Conservation (phyloP, 2,113 vertebrate species). For the Pseudorasbora parva region DNA sequence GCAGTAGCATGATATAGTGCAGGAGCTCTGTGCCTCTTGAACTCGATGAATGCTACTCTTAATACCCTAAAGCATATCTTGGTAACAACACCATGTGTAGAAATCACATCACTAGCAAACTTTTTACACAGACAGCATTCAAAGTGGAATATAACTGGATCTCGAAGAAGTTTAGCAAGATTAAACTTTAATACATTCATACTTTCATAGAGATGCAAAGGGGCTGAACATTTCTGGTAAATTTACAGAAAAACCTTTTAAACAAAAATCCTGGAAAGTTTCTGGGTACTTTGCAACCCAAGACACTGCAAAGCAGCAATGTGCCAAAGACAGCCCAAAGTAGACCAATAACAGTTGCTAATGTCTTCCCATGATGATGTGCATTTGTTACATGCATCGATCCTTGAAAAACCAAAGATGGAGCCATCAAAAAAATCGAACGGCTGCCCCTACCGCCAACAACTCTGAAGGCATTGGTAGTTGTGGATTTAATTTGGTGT, state of each 20-base stretch:
- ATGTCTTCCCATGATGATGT: not conserved
- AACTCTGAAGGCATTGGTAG: constrained; percentile 7
- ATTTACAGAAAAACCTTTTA: no score
- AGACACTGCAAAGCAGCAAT: no score
- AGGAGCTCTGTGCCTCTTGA: not conserved
- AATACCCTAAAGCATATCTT: no score
- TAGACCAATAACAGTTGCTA: not conserved
- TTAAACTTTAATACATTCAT: not conserved
- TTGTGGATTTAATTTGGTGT: constrained; percentile 38
- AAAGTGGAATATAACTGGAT: not conserved
- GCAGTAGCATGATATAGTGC: not conserved
- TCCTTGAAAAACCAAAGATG: not conserved
- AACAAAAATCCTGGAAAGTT: no score
- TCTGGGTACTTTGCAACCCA: no score
- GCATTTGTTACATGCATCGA: not conserved
- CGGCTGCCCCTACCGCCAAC: not conserved
- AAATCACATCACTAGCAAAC: no score
- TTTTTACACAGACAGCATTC: not conserved
- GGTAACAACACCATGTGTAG: no score
- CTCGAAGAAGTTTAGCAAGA: not conserved
- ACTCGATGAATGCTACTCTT: not conserved
- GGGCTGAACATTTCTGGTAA: no score
- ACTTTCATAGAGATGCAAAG: no score
- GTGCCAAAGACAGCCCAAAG: no score
- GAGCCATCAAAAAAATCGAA: constrained; percentile 5